phyloP scores from a whole-genome alignment of 2,888 invertebrate genomes.

The Aspidiotus destructor region DNA sequence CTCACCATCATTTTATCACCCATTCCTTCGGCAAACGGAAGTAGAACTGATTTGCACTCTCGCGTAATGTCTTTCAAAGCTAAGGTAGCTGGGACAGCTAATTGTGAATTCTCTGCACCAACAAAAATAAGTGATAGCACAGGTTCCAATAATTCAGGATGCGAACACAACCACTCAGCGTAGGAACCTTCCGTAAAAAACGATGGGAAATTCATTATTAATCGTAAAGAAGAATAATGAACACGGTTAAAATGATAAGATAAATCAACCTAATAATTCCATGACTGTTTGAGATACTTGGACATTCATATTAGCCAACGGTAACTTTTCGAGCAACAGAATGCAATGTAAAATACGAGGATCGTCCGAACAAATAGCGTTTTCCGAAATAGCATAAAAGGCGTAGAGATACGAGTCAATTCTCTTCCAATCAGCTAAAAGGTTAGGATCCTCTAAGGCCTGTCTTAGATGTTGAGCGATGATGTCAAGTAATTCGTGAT shows the following conservation, averaged over 20 bases:
- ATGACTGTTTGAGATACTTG: conserved; percentile 61
- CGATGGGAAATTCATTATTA: background rate
- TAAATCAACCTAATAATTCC: conserved; percentile 57
- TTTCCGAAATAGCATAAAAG: conserved; percentile 54
- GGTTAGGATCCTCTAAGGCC: conserved; percentile 41
- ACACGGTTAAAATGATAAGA: background rate
- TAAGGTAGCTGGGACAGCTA: conserved; percentile 70
- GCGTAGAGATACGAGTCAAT: conserved; percentile 59
- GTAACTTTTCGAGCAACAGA: conserved; percentile 49
- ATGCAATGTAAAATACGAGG: conserved; percentile 32
- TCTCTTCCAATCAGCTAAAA: conserved; percentile 44
- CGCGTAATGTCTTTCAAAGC: conserved; percentile 79
- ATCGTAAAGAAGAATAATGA: conserved; percentile 24
- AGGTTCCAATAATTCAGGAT: conserved; percentile 56
- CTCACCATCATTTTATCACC: conserved; percentile 32
- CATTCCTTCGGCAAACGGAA: conserved; percentile 52
- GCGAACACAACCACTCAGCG: conserved; percentile 71
- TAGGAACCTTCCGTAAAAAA: conserved; percentile 53
- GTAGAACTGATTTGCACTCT: conserved; percentile 66
- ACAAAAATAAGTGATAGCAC: conserved; percentile 57
- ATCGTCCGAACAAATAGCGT: conserved; percentile 42
- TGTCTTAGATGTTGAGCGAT: conserved; percentile 56
- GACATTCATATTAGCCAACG: conserved; percentile 51
- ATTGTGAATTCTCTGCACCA: conserved; percentile 42
- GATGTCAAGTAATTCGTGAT: conserved; percentile 59